These are phyloP conservation scores for Aleiodes sp. DNA, from an alignment of 1,140 invertebrate species.

Conservation along the genomic window DNA sequence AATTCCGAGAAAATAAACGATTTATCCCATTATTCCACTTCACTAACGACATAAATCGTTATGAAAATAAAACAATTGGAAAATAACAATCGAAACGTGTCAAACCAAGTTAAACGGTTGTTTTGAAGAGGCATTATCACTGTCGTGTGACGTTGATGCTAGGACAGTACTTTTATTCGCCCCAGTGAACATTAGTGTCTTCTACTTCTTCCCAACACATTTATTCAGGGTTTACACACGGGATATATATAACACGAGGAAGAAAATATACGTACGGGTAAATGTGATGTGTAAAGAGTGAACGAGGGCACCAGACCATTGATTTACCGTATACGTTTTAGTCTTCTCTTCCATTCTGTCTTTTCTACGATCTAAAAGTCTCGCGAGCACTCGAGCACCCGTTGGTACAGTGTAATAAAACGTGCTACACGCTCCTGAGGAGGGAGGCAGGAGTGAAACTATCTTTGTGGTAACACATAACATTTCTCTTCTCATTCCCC, in stretches of 20 bases:
- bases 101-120: too few species aligned
- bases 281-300: constrained; percentile 19
- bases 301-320: constrained; percentile 36
- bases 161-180: not conserved
- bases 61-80: not conserved
- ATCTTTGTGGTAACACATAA: constrained; percentile 6
- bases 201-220: not conserved
- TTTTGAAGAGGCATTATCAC: not conserved
- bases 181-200: too few species aligned
- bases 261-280: not conserved
- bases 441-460: constrained; percentile 27
- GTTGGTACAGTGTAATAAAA: constrained; percentile 7
- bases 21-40: too few species aligned
- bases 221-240: too few species aligned
- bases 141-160: not conserved
- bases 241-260: too few species aligned
- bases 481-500: constrained; percentile 21
- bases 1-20: too few species aligned
- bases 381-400: constrained; percentile 21
- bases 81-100: not conserved
- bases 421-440: not conserved
- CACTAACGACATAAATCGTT: too few species aligned
- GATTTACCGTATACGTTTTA: constrained; percentile 36
- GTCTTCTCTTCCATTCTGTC: constrained; percentile 1
- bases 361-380: constrained; percentile 27